phyloP scores from a whole-genome alignment of 2,113 vertebrate genomes.

The Siphamia tubifer region DNA sequence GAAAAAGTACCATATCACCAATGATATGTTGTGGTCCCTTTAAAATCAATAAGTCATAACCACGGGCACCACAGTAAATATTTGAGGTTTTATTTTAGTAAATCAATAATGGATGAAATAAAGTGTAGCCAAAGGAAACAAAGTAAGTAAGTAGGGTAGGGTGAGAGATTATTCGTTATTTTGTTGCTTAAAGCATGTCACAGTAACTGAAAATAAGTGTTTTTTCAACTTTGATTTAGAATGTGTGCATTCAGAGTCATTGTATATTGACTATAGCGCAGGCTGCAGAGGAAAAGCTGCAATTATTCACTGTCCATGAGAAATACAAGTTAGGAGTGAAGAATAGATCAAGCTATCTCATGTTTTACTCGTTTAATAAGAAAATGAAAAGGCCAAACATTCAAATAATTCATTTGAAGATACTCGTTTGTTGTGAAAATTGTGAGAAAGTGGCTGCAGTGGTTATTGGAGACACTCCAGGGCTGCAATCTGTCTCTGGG shows the following conservation, averaged over 20 bases:
- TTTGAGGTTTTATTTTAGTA: conserved; percentile 16
- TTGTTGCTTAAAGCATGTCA: neutral
- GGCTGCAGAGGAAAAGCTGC: no score
- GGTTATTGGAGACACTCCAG: conserved; percentile 52
- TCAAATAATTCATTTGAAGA: neutral
- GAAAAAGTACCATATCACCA: neutral
- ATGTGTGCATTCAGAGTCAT: neutral
- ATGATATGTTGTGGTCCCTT: conserved; percentile 12
- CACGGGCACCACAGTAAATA: neutral
- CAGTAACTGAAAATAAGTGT: neutral
- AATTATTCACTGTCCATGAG: no score
- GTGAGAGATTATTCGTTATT: neutral
- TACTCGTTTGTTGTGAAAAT: conserved; percentile 18
- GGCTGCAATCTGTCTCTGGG: conserved; percentile 65
- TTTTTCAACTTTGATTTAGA: neutral
- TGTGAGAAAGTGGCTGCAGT: conserved; percentile 50
- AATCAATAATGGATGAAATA: conserved; percentile 19
- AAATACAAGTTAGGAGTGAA: neutral
- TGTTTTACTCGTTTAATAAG: no score
- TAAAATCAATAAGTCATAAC: conserved; percentile 9
- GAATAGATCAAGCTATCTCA: no score
- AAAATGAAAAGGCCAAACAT: no score
- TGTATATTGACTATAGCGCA: no score
- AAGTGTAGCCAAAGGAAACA: neutral
- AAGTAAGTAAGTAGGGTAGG: neutral